Evolutionary conservation across 1,140 invertebrate genomes (phyloP).

Genomic region (Atta cephalotes): DNA sequence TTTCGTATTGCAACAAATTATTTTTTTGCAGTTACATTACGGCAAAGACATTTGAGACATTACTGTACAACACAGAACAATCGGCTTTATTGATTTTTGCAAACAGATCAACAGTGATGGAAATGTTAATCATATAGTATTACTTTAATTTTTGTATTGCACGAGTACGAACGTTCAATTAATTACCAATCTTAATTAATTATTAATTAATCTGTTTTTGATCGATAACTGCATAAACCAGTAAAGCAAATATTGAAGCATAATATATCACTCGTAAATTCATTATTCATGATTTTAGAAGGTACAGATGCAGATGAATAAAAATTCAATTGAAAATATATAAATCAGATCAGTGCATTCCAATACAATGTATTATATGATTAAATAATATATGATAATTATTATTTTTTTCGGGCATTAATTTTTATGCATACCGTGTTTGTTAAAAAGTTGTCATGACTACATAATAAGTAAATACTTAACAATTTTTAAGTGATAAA

Average conservation of each 20-base stretch:
- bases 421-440: not conserved
- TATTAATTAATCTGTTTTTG: not conserved
- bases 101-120: not conserved
- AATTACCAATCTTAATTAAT: not conserved
- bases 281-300: slow-evolving; percentile 12
- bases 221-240: not conserved
- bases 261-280: slow-evolving; percentile 1
- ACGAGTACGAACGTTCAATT: not conserved
- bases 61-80: not conserved
- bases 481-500: not conserved
- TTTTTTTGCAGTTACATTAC: not conserved
- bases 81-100: not conserved
- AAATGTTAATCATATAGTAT: not conserved
- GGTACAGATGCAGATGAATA: not conserved
- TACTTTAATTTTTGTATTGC: not conserved
- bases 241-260: not conserved
- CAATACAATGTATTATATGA: not conserved
- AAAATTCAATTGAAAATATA: not conserved
- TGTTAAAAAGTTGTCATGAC: not conserved
- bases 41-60: not conserved
- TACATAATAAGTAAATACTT: not conserved
- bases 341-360: not conserved
- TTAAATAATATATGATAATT: slow-evolving; percentile 10
- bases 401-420: not conserved
- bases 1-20: slow-evolving; percentile 5